phyloP scores from a whole-genome alignment of 2,888 invertebrate genomes.

The Crepidodera aurea region DNA sequence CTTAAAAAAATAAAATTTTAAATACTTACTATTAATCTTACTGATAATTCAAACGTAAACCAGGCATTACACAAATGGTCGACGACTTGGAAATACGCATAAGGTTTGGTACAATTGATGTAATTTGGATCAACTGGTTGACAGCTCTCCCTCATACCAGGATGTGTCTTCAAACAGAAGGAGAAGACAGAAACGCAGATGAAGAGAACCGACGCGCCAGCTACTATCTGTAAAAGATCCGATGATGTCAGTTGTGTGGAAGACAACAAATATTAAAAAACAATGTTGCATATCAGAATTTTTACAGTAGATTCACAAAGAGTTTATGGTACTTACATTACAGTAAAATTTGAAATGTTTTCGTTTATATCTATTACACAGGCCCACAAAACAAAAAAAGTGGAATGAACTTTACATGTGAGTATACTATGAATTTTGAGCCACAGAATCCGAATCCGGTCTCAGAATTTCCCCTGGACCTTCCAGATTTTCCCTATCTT shows the following conservation, averaged over 20 bases:
- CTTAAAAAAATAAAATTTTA: too few relatives aligned
- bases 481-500: too few relatives aligned
- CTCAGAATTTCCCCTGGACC: too few relatives aligned
- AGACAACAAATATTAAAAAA: neutral
- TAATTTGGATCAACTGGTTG: slow-evolving; percentile 44
- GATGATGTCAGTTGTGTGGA: slow-evolving; percentile 38
- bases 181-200: slow-evolving; percentile 95
- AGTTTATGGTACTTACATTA: too few relatives aligned
- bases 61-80: slow-evolving; percentile 94
- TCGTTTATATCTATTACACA: too few relatives aligned
- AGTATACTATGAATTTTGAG: too few relatives aligned
- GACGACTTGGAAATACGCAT: slow-evolving; percentile 85
- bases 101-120: slow-evolving; percentile 56
- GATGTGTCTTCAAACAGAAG: slow-evolving; percentile 96
- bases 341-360: too few relatives aligned
- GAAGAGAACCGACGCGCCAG: slow-evolving; percentile 93
- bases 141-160: slow-evolving; percentile 74
- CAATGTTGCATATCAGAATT: neutral
- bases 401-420: too few relatives aligned
- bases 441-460: too few relatives aligned
- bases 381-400: too few relatives aligned
- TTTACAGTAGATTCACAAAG: neutral
- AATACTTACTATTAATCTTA: slow-evolving; percentile 84
- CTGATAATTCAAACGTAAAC: slow-evolving; percentile 93
- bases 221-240: slow-evolving; percentile 76